Percentiles rank a stretch among this genome's conserved stretches.
Evolutionary conservation across 2,888 invertebrate species (phyloP).

Genomic region (Limnephilus marmoratus): DNA sequence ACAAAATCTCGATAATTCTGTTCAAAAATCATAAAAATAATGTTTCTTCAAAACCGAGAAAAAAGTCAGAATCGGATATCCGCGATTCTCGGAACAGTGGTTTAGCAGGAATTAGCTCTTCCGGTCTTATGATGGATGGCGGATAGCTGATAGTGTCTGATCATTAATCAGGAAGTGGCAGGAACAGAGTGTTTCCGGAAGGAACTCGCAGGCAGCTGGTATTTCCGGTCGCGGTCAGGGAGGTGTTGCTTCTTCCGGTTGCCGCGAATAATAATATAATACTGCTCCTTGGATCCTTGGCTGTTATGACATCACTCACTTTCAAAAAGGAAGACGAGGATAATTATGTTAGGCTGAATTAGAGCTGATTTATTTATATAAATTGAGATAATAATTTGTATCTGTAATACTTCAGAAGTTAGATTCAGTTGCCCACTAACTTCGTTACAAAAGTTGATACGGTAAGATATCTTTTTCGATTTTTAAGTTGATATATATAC

Average conservation of each 20-base stretch:
- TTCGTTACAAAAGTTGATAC: background rate
- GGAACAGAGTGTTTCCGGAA: conserved; percentile 14
- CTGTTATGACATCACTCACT: background rate
- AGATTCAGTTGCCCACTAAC: background rate
- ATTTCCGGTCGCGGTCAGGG: background rate
- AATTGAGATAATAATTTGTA: background rate
- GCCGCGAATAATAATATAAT: background rate
- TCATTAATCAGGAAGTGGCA: conserved; percentile 39
- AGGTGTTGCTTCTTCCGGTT: background rate
- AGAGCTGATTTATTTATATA: background rate
- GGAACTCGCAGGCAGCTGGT: background rate
- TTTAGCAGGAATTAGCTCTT: background rate
- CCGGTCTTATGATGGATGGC: conserved; percentile 13
- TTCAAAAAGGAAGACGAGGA: background rate
- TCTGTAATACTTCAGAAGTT: background rate
- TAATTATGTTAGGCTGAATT: background rate
- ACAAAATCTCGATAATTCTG: background rate
- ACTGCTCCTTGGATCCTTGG: background rate
- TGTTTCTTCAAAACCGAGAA: background rate
- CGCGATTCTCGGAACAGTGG: background rate
- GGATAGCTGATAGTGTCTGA: conserved; percentile 5
- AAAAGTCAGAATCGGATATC: background rate
- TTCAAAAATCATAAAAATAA: background rate
- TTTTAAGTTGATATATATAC: no score
- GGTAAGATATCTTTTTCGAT: no score